A percentile compares a stretch with the other conserved stretches of the same genome.
Conservation (phyloP, 2,888 invertebrate genomes). For the Petrolisthes manimaculis region DNA sequence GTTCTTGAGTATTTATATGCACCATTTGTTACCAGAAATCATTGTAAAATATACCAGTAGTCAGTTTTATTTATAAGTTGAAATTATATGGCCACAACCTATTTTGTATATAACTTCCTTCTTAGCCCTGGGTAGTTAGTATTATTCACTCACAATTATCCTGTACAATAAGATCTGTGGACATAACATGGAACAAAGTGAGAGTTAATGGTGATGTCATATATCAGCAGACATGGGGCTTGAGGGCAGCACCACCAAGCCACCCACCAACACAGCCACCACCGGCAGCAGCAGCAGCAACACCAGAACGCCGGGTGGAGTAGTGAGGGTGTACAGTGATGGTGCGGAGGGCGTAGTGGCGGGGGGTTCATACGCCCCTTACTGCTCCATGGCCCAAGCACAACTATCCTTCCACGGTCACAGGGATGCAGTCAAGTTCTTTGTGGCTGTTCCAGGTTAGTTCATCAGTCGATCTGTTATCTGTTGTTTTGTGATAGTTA, state of each 20-base stretch:
- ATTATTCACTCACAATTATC: too few relatives aligned
- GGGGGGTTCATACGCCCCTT: slow-evolving; percentile 82
- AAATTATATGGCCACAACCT: too few relatives aligned
- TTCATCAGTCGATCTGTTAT: neutral
- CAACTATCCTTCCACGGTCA: slow-evolving; percentile 99
- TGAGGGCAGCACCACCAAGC: slow-evolving; percentile 2
- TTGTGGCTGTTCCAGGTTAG: slow-evolving; percentile 91
- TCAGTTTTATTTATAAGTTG: too few relatives aligned
- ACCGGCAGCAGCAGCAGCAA: neutral
- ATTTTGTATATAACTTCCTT: too few relatives aligned
- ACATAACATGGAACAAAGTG: too few relatives aligned
- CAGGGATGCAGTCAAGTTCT: slow-evolving; percentile 98
- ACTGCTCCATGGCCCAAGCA: slow-evolving; percentile 97
- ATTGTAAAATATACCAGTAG: too few relatives aligned
- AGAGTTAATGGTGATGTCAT: too few relatives aligned
- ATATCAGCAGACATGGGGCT: too few relatives aligned
- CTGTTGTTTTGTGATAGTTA: neutral
- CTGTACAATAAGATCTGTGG: too few relatives aligned
- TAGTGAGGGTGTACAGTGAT: slow-evolving; percentile 76
- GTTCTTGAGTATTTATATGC: too few relatives aligned
- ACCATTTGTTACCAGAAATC: too few relatives aligned
- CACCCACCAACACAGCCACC: neutral
- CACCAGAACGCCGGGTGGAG: slow-evolving; percentile 72
- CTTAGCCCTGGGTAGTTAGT: too few relatives aligned
- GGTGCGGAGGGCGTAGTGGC: slow-evolving; percentile 70